phyloP scores from a whole-genome alignment of 1,140 invertebrate genomes.

The Homarus americanus region DNA sequence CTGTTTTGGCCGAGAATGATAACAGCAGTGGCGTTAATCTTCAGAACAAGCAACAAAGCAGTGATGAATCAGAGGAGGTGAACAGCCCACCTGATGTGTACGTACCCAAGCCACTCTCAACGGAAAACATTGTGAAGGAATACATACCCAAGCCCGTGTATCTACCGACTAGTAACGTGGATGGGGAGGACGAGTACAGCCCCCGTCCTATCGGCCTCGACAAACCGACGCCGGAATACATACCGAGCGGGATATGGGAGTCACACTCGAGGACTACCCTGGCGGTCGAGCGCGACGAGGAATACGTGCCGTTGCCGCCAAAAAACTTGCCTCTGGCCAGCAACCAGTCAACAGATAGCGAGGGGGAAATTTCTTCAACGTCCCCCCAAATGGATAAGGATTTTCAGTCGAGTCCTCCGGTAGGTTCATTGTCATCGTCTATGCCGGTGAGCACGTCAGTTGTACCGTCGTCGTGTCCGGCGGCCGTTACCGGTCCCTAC shows the following conservation, averaged over 20 bases:
- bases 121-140: background rate
- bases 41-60: background rate
- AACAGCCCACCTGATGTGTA: conserved; percentile 5
- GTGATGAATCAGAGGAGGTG: background rate
- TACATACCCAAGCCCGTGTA: conserved; percentile 38
- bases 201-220: conserved; percentile 44
- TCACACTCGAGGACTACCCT: background rate
- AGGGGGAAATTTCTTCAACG: background rate
- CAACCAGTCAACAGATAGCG: background rate
- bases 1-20: background rate
- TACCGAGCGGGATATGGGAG: conserved; percentile 54
- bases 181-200: conserved; percentile 31
- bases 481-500: background rate
- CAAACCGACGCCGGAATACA: conserved; percentile 59
- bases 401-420: background rate
- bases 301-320: conserved; percentile 47
- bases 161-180: background rate
- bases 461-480: background rate
- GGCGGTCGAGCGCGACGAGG: conserved; percentile 13
- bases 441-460: background rate
- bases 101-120: conserved; percentile 29
- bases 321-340: background rate
- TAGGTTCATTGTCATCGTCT: background rate
- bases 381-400: background rate
- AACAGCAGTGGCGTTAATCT: background rate